Conservation (phyloP, 2,797 vertebrate genomes). For the Buphagus erythrorhynchus region DNA sequence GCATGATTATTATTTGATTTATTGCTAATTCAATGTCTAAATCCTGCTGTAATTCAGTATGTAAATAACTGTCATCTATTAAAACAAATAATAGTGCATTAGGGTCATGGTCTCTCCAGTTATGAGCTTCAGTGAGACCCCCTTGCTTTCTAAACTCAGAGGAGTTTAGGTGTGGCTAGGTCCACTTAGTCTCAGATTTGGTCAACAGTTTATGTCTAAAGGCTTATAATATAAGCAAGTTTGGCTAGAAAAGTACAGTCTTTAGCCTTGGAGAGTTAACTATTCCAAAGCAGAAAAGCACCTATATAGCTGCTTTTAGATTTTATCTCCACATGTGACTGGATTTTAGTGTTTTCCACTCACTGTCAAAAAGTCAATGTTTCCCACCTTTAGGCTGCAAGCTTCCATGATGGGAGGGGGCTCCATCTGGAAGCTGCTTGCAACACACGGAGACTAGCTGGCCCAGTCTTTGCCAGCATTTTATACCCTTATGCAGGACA, state of each 20-base stretch:
- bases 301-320: background rate
- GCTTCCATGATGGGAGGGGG: background rate
- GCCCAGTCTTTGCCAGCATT: background rate
- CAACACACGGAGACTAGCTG: background rate
- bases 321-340: background rate
- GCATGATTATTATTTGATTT: background rate
- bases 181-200: background rate
- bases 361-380: background rate
- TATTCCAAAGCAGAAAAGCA: background rate
- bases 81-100: background rate
- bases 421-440: background rate
- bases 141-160: background rate
- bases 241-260: background rate
- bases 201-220: background rate
- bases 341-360: background rate
- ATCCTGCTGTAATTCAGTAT: background rate
- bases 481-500: background rate
- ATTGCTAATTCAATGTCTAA: background rate
- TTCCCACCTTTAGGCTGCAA: background rate
- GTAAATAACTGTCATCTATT: background rate
- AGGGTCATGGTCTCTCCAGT: background rate
- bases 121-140: background rate
- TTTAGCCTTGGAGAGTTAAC: background rate
- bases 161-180: background rate
- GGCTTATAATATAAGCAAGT: background rate